Percentiles rank a stretch among this genome's conserved stretches.
These are phyloP conservation scores for Drosophila tropicalis DNA, from an alignment of 1,140 invertebrate genomes.

Conservation along the genomic window DNA sequence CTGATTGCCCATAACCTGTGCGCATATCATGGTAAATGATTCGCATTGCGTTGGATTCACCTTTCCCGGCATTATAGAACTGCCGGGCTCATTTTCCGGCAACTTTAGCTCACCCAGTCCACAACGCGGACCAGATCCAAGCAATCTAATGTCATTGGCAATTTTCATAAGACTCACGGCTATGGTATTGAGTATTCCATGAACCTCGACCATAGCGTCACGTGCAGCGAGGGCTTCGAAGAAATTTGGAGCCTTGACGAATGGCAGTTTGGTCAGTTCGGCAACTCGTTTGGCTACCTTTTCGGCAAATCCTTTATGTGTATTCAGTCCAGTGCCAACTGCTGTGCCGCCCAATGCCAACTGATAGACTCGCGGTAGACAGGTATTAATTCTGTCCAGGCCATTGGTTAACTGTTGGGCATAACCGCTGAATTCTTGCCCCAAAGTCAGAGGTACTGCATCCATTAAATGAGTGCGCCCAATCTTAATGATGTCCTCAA, in stretches of 20 bases:
- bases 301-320: constrained; percentile 92
- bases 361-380: constrained; percentile 93
- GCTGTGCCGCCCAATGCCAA: constrained; percentile 98
- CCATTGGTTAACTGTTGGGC: constrained; percentile 92
- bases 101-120: constrained; percentile 96
- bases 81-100: constrained; percentile 99
- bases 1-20: constrained; percentile 99
- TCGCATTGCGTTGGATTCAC: constrained; percentile 99
- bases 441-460: constrained; percentile 97
- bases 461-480: constrained; percentile 95
- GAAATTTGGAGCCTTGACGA: constrained; percentile 97
- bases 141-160: constrained; percentile 97
- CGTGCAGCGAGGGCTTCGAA: constrained; percentile 98
- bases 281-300: constrained; percentile 94
- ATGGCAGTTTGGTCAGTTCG: constrained; percentile 91
- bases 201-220: constrained; percentile 97
- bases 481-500: constrained; percentile 97
- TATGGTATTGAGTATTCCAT: constrained; percentile 96
- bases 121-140: constrained; percentile 98
- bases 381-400: constrained; percentile 92
- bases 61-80: constrained; percentile 99
- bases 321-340: constrained; percentile 98
- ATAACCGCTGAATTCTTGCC: constrained; percentile 99
- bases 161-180: constrained; percentile 99
- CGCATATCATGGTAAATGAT: constrained; percentile 99